A percentile compares a stretch with the other conserved stretches of the same genome.
These are phyloP conservation scores for Hiodon tergisus DNA, from an alignment of 2,113 vertebrate genomes.

Conservation along the genomic window DNA sequence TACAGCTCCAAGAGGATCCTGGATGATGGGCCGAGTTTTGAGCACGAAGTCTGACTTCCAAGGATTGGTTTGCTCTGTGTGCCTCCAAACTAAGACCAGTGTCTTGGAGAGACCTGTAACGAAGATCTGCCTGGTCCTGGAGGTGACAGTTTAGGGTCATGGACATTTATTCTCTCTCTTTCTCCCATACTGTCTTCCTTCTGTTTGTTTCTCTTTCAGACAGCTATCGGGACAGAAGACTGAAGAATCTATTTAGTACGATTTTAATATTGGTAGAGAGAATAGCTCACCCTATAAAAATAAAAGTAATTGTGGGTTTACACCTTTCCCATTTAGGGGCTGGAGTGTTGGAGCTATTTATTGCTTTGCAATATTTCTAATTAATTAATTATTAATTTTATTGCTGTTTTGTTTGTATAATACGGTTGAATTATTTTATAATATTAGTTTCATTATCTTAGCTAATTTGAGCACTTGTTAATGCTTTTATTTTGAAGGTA, in stretches of 20 bases:
- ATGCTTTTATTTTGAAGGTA: too few species aligned
- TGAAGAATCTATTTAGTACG: too few species aligned
- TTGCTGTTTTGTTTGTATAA: too few species aligned
- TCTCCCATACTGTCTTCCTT: too few species aligned
- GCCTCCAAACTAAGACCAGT: background rate
- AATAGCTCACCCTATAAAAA: background rate
- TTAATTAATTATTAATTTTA: too few species aligned
- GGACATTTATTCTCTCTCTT: too few species aligned
- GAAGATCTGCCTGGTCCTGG: background rate
- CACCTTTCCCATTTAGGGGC: constrained; percentile 10
- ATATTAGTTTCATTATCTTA: too few species aligned
- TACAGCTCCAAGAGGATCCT: constrained; percentile 19
- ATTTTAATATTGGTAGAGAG: too few species aligned
- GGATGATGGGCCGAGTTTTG: background rate
- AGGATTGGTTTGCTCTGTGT: background rate
- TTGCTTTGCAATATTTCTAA: background rate
- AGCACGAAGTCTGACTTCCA: background rate
- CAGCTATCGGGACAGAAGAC: too few species aligned
- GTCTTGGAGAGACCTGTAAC: background rate
- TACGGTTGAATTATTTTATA: too few species aligned
- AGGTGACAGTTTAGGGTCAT: background rate
- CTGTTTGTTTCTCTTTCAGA: too few species aligned
- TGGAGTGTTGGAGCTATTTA: background rate
- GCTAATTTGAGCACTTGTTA: too few species aligned
- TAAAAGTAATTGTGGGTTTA: background rate